Base-by-base conservation (phyloP, 2,797 vertebrate species). In the Sandelia bainsii region DNA sequence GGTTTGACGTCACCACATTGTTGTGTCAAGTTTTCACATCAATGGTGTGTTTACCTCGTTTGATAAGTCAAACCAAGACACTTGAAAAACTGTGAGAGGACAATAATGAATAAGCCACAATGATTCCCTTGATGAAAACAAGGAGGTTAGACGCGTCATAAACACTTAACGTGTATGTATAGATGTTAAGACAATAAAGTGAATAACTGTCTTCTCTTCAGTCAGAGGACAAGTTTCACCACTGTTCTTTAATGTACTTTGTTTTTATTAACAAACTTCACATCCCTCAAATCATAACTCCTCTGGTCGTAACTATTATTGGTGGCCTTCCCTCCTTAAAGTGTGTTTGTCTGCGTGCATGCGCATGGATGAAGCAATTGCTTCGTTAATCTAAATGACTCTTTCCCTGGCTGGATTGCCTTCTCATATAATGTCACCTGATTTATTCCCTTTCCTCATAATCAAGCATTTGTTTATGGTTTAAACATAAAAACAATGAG, bases 401-500 rank as follows among this genome's bases (percentile, higher is more conserved):
- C 65, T 82, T 92, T 91, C 83, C 67, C 84, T 75, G 75, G 77
- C 81, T 77, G 77, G 57, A 82, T 79, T 75, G 67, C 83, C 77
- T 81, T 72, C 86, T 84, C 77, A 67, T 88, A 88, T 89, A 79
- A 79, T 68, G 75, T 72, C 83, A 62, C 63, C 82, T 91, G 93
- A 95, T 94, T 95, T 94, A 95, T 93, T 81, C 74, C 86, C 90
- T 78, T 89, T 86, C 86, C 89, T 91, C 84, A 85, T 92, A 93
- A 95, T 95, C 92, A 92, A 94, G 88, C 92, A 91, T 94, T 94
- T 95, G 93, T 94, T 95, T 94, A 94, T 92, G 93, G 90, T 90
- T 89, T 62, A 83, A 90, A 93, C 90, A 93, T 94, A 94, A 94
- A 94, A 94, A 94, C 90, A 93, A 95, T 94, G 91, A 81, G 87